Conservation (phyloP, 2,888 invertebrate genomes). For the Listrodromus nycthemerus region DNA sequence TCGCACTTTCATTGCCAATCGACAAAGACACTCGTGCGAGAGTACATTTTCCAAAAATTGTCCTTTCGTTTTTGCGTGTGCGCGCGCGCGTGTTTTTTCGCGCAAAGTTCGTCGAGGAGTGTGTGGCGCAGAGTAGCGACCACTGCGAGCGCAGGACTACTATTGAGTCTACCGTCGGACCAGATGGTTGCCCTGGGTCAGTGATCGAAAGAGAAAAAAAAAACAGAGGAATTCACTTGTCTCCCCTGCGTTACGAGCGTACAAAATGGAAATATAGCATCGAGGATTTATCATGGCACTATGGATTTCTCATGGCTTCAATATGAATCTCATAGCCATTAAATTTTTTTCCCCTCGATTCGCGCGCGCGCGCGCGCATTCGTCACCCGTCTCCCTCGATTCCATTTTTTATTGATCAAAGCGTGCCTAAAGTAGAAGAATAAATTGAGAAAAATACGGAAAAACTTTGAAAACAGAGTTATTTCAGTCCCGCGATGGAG, state of each 20-base stretch:
- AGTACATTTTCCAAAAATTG: neutral
- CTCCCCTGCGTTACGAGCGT: conserved; percentile 28
- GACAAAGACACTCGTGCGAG: no score
- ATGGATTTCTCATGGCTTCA: no score
- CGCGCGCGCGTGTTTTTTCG: no score
- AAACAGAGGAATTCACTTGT: conserved; percentile 37
- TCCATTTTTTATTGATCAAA: neutral
- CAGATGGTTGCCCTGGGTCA: conserved; percentile 80
- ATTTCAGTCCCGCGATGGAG: conserved; percentile 42
- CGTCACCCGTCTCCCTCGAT: neutral
- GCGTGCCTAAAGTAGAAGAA: neutral
- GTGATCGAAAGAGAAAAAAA: conserved; percentile 74
- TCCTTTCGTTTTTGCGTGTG: neutral
- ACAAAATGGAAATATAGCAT: conserved; percentile 14
- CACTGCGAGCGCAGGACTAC: conserved; percentile 3
- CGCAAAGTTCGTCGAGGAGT: conserved; percentile 33
- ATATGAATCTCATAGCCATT: neutral
- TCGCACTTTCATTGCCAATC: neutral
- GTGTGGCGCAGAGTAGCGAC: conserved; percentile 16
- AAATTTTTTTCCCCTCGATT: neutral
- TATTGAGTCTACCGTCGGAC: conserved; percentile 54
- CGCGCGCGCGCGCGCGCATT: neutral
- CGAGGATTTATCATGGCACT: neutral
- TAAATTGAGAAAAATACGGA: neutral
- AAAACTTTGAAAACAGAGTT: conserved; percentile 26